Percentiles rank a stretch among this genome's conserved stretches.
phyloP scores from a whole-genome alignment of 2,888 invertebrate genomes.

The Pachymerium ferrugineum region DNA sequence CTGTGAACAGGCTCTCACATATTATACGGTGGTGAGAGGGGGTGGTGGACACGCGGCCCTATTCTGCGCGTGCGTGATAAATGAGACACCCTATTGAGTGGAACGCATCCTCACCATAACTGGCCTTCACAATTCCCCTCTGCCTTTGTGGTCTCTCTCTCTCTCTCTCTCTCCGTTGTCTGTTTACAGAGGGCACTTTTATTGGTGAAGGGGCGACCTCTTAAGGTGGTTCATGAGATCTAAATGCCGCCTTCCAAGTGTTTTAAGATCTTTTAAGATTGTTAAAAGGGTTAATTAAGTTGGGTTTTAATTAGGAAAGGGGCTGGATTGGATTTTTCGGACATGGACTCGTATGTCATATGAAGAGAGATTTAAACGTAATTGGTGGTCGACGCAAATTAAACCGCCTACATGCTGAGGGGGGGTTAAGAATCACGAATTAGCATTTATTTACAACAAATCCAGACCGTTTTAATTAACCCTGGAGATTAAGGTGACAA shows the following conservation, averaged over 20 bases:
- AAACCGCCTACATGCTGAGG: background rate
- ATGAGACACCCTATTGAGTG: conserved; percentile 23
- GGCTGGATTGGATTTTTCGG: background rate
- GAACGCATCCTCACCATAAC: conserved; percentile 25
- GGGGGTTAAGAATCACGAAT: background rate
- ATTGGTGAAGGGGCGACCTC: conserved; percentile 1
- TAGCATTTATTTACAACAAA: no score
- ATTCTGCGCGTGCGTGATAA: conserved; percentile 25
- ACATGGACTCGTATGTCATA: background rate
- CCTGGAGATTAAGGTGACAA: no score
- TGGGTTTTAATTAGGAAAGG: background rate
- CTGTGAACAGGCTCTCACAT: conserved; percentile 27
- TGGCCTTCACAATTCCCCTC: background rate
- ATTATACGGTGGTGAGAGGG: conserved; percentile 1
- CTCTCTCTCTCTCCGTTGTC: background rate
- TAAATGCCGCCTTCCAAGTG: background rate
- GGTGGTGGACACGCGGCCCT: conserved; percentile 25
- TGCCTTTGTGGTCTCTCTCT: conserved; percentile 27
- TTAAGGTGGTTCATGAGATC: background rate
- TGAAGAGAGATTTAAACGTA: conserved; percentile 9
- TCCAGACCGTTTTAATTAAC: no score
- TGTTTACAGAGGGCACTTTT: conserved; percentile 5
- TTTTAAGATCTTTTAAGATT: background rate
- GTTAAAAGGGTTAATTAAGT: background rate
- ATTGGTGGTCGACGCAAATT: background rate